Base-by-base conservation (phyloP, 2,888 invertebrate species). In the Nemapogon koenigi region DNA sequence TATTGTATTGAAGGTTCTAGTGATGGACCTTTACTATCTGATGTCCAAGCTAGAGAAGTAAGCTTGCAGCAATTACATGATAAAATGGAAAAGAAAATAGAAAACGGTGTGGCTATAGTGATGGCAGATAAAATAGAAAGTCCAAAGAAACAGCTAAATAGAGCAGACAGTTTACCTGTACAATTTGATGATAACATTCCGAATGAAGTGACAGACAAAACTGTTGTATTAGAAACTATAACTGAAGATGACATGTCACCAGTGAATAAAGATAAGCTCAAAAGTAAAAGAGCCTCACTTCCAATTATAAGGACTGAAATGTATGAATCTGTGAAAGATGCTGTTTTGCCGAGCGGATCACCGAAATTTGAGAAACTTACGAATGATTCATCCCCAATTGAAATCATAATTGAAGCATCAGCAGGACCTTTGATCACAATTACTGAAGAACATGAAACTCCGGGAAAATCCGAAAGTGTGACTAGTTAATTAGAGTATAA, bases 361-460 rank as follows among this genome's bases (percentile, higher is more conserved):
- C 82, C 83, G 0, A 83, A 82, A 49, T 84, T 84, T 51, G 83
- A 83, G 52, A 76, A 81, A 45, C 55, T 84, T 14, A 67, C 64
- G 42, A 82, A 83, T 51, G 83, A 83, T 35, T 64, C 68, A 25
- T 82, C 83, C 27, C 62, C 69, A 6, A 59, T 56, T 33, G 72
- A 69, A 15, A 39, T 32, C 16, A 39, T 15, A 18, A n/a, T 28
- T n/a, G 51, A 48, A 13, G 38, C 39, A 2, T 49, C 50, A 19
- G 71, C 61, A 26, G 62, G 65, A 38, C 55, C 63, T 8, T 68
- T 69, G 2, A 79, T 78, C 38, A 79, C 78, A 0, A 79, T 79
- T 30, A 78, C 79, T 1, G 80, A 79, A 46, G 80, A 79, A 41
- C 62, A 57, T 42, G 79, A 80, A 43, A 59, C 67, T 30, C 18